These are phyloP conservation scores for Hypanus sabinus DNA, from an alignment of 2,113 vertebrate species.

Conservation along the genomic window DNA sequence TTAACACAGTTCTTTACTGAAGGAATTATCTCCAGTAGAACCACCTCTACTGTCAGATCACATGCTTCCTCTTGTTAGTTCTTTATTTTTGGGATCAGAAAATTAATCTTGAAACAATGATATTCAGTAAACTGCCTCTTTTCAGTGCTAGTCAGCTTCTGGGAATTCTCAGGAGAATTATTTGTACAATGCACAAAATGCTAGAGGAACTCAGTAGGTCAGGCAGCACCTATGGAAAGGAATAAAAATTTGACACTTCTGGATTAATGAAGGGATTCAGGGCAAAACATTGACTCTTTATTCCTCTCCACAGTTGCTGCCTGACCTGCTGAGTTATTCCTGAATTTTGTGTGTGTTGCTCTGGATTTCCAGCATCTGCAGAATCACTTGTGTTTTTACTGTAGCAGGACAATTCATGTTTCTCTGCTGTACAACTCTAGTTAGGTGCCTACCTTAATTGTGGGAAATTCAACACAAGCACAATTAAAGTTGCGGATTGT, in stretches of 20 bases:
- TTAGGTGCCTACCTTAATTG: neutral
- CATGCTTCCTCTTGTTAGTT: neutral
- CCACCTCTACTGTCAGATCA: neutral
- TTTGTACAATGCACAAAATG: neutral
- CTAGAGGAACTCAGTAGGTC: no score
- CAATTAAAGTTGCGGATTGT: neutral
- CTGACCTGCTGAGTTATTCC: no score
- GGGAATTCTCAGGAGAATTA: neutral
- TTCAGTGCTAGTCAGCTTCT: neutral
- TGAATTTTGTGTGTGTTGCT: no score
- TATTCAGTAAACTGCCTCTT: neutral
- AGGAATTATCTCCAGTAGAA: neutral
- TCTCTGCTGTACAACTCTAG: neutral
- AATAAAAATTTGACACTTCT: no score
- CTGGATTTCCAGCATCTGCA: no score
- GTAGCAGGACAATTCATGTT: neutral
- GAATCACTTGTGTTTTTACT: no score
- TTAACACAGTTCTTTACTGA: neutral
- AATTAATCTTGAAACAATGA: neutral
- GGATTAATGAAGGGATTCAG: no score
- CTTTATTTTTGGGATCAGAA: neutral
- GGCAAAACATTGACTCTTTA: no score
- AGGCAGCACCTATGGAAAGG: no score
- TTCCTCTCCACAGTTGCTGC: no score
- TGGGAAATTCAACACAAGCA: neutral